Conservation (phyloP, 2,888 invertebrate species). For the Ferdinandea cuprea region DNA sequence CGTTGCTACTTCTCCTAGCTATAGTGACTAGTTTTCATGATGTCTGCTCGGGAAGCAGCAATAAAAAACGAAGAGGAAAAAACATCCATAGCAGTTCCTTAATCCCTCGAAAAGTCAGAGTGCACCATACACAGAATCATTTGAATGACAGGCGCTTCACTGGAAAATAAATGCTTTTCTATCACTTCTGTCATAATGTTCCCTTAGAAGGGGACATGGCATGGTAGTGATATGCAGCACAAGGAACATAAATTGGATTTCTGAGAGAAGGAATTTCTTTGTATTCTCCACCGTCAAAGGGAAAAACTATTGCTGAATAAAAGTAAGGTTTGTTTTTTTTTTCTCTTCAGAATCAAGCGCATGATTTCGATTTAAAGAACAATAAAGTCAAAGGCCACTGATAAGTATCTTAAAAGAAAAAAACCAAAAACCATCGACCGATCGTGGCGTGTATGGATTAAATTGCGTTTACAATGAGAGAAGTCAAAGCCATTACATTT, state of each 20-base stretch:
- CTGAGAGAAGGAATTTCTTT: not conserved
- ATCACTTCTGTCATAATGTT: slow-evolving; percentile 25
- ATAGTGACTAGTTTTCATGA: slow-evolving; percentile 40
- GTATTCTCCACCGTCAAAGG: not conserved
- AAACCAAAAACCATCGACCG: too few species aligned
- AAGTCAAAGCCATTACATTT: too few species aligned
- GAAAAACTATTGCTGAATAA: not conserved
- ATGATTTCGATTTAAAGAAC: not conserved
- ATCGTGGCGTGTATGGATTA: too few species aligned
- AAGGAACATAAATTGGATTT: slow-evolving; percentile 3
- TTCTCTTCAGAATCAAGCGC: not conserved
- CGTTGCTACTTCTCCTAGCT: not conserved
- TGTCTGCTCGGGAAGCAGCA: not conserved
- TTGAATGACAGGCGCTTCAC: slow-evolving; percentile 32
- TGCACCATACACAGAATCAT: slow-evolving; percentile 10
- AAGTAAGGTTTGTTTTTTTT: not conserved
- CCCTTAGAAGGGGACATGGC: not conserved
- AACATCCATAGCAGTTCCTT: slow-evolving; percentile 8
- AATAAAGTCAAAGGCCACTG: not conserved
- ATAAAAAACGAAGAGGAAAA: not conserved
- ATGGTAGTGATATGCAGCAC: not conserved
- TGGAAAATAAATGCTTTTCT: slow-evolving; percentile 44
- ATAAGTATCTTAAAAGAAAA: not conserved
- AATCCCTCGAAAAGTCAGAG: slow-evolving; percentile 26
- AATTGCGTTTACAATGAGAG: too few species aligned